A percentile compares a stretch with the other conserved stretches of the same genome.
phyloP scores from a whole-genome alignment of 2,888 invertebrate genomes.

The Tricholauxania praeusta region DNA sequence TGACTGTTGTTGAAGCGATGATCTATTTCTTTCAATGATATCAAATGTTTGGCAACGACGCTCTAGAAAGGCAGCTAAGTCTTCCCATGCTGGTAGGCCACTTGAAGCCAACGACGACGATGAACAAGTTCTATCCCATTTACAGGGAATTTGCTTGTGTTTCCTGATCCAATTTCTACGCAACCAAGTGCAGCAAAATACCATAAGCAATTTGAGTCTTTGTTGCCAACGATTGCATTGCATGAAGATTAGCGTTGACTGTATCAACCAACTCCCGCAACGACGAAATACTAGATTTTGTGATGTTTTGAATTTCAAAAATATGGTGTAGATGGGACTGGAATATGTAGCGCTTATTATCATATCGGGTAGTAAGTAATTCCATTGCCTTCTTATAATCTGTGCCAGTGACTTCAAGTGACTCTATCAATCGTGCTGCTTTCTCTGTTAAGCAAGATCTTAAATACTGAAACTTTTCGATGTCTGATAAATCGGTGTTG shows the following conservation, averaged over 20 bases:
- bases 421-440: conserved; percentile 18
- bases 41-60: conserved; percentile 29
- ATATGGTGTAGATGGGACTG: conserved; percentile 36
- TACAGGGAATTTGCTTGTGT: conserved; percentile 30
- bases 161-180: conserved; percentile 34
- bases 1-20: conserved; percentile 1
- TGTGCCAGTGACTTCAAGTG: conserved; percentile 12
- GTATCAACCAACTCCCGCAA: conserved; percentile 37
- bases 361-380: conserved; percentile 2
- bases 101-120: background rate
- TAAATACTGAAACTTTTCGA: conserved; percentile 30
- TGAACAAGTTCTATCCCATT: conserved; percentile 11
- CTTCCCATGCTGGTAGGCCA: conserved; percentile 28
- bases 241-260: conserved; percentile 36
- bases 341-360: conserved; percentile 36
- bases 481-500: background rate
- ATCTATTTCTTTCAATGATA: conserved; percentile 2
- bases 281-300: conserved; percentile 21
- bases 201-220: conserved; percentile 38
- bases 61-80: conserved; percentile 35
- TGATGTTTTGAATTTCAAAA: conserved; percentile 36
- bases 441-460: conserved; percentile 16
- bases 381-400: conserved; percentile 31
- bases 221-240: conserved; percentile 39
- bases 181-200: conserved; percentile 37